Percentiles rank a stretch among this genome's conserved stretches.
Evolutionary conservation across 30 jellyfish, hydroid and myxozoan genomes (phyloP).

Genomic region (Hydractinia echinata): DNA sequence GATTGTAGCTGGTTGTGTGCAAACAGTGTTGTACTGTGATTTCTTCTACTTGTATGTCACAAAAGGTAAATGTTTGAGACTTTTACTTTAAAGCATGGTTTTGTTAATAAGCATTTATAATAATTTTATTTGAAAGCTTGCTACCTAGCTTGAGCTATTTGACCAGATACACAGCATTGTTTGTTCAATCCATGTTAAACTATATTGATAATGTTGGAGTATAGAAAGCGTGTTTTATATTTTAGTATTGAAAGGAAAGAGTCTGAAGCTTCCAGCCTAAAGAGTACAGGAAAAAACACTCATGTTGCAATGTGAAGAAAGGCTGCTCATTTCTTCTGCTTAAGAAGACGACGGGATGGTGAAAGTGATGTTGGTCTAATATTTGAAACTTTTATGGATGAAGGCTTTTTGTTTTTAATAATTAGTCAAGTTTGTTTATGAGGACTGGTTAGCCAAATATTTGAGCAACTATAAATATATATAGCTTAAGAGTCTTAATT

Average conservation of each 20-base stretch:
- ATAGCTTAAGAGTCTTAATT: too few relatives aligned
- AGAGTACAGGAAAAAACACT: background rate
- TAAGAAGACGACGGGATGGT: too few relatives aligned
- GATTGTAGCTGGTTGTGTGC: slow-evolving; percentile 97
- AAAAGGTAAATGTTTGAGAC: slow-evolving; percentile 62
- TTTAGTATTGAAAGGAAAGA: slow-evolving; percentile 89
- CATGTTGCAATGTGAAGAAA: too few relatives aligned
- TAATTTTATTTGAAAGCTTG: background rate
- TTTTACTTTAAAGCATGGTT: background rate
- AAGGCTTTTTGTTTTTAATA: too few relatives aligned
- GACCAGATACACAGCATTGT: background rate
- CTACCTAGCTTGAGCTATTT: background rate
- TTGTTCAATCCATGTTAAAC: background rate
- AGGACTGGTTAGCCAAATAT: too few relatives aligned
- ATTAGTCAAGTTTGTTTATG: too few relatives aligned
- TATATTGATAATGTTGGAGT: background rate
- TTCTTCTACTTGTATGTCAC: slow-evolving; percentile 93
- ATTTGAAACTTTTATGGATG: too few relatives aligned
- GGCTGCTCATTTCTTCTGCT: too few relatives aligned
- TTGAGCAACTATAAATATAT: too few relatives aligned
- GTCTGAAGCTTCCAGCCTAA: slow-evolving; percentile 91
- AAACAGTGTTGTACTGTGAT: slow-evolving; percentile 90
- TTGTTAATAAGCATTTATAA: background rate
- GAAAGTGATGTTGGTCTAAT: too few relatives aligned
- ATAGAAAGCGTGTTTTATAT: slow-evolving; percentile 6